Evolutionary conservation across 1,140 invertebrate genomes (phyloP), one percentile per base, ranked within the genome.

Genomic region (Cyphomyrmex costatus): DNA sequence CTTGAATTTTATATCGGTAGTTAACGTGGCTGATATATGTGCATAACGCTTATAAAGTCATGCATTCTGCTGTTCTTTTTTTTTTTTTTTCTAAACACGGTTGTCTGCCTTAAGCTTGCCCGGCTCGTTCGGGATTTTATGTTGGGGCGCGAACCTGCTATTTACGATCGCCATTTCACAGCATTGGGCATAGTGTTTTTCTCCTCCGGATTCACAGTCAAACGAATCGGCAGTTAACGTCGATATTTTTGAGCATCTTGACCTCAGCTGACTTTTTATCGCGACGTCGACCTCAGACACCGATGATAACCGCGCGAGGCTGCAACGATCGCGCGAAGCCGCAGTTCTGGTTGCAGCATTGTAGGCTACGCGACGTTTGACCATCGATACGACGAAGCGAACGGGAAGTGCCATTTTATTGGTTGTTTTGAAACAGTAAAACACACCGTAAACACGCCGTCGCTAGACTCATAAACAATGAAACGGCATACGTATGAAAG

Each of bases 381-480:
- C n/a, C 56, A 10, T 53, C 51, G 51, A 79, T 24, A 56, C 16
- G 56, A 68, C 79, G 58, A 56, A 58, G 60, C 78, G 51, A 78
- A 30, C 56, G 76, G 60, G 16, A 71, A 71, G 83, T 33, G 36
- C 24, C 61, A n/a, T 87, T 91, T 91, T 91, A 91, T 91, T 89
- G 90, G 76, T 85, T 90, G 87, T 91, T 91, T 91, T 89, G 87
- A 89, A 85, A 91, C 85, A 70, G 63, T 88, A 77, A 91, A 91
- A 82, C 60, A 87, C 30, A 76, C 53, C 70, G 77, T 90, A 90
- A 90, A 91, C 78, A 85, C 33, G 86, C 65, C 36, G 65, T 88
- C 86, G 51, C 73, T 46, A 51, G 74, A 65, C 33, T 79, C 84
- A 79, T 90, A 88, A 90, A 91, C 86, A 85, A 68, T 82, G 80